Percentiles rank a stretch among this genome's conserved stretches.
These are phyloP conservation scores for Crenichthys baileyi DNA, from an alignment of 2,797 vertebrate species.

Conservation along the genomic window DNA sequence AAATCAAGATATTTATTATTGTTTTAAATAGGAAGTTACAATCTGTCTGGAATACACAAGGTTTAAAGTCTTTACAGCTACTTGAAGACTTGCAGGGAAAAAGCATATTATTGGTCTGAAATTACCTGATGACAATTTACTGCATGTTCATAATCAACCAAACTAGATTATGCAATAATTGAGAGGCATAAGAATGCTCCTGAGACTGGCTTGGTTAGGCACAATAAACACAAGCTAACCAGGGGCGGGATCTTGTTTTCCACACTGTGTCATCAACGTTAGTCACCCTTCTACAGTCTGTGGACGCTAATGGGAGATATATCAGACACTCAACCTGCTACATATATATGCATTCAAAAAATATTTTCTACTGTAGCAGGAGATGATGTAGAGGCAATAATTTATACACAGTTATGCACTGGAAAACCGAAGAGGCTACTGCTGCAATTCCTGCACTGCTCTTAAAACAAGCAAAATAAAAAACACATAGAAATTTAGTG, in stretches of 20 bases:
- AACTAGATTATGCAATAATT: background rate
- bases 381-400: background rate
- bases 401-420: conserved; percentile 22
- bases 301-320: background rate
- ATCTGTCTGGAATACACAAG: background rate
- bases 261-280: background rate
- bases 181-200: background rate
- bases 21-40: background rate
- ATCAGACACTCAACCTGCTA: conserved; percentile 13
- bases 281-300: background rate
- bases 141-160: background rate
- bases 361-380: background rate
- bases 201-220: background rate
- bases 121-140: background rate
- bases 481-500: background rate
- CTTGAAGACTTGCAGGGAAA: background rate
- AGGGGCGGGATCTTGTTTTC: background rate
- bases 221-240: background rate
- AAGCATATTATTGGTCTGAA: background rate
- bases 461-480: conserved; percentile 27
- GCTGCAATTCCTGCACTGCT: conserved; percentile 17
- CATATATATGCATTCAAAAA: conserved; percentile 11
- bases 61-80: background rate
- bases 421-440: background rate
- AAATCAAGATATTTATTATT: background rate